phyloP scores from a whole-genome alignment of 2,888 invertebrate genomes.

The Torymus auratus region DNA sequence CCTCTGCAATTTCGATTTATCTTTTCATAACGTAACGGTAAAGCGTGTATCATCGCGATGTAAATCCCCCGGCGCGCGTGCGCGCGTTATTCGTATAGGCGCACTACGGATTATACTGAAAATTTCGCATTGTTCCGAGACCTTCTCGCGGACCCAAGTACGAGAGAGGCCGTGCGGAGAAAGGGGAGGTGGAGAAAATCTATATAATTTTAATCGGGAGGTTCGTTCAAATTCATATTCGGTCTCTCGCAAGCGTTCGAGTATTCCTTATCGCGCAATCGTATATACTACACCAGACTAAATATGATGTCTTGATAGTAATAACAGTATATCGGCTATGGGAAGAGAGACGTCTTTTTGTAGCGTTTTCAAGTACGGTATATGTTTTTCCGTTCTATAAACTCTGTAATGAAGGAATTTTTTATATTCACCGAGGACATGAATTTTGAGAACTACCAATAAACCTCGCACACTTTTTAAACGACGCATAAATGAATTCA shows the following conservation, averaged over 20 bases:
- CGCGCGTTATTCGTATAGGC: slow-evolving; percentile 22
- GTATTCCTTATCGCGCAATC: neutral
- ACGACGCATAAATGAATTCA: too few species aligned
- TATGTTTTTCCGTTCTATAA: too few species aligned
- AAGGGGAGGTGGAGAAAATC: neutral
- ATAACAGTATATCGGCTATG: neutral
- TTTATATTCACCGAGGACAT: too few species aligned
- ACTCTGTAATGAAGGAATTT: too few species aligned
- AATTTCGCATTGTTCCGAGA: slow-evolving; percentile 31
- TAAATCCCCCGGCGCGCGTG: slow-evolving; percentile 37
- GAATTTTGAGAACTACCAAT: too few species aligned
- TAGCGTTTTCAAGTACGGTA: too few species aligned
- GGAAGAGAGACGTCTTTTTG: too few species aligned
- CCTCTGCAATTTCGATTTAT: slow-evolving; percentile 50
- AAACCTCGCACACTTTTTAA: too few species aligned
- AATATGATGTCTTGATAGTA: neutral
- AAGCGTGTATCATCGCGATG: slow-evolving; percentile 54
- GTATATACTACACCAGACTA: too few species aligned
- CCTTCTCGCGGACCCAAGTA: neutral
- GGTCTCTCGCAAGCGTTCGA: neutral
- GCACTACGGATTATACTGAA: slow-evolving; percentile 1
- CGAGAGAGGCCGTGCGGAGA: neutral
- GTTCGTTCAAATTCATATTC: neutral
- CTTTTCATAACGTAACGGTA: slow-evolving; percentile 53
- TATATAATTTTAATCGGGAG: slow-evolving; percentile 37